Evolutionary conservation across 2,113 vertebrate genomes (phyloP).

Genomic region (Halichoeres trimaculatus): DNA sequence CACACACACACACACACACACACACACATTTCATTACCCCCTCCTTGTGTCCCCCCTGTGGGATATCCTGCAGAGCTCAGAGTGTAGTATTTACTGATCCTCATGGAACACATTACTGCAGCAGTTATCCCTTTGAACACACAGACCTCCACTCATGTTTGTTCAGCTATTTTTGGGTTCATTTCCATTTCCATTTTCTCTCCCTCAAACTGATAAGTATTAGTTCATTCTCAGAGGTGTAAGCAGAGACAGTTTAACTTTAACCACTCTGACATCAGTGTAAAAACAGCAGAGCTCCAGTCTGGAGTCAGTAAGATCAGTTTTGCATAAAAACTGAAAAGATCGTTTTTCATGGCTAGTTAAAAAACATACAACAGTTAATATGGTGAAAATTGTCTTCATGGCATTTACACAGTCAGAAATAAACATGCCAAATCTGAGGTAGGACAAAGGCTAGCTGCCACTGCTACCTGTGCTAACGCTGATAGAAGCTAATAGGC

Average conservation of each 20-base stretch:
- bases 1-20: conserved; percentile 24
- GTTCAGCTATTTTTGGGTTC: conserved; percentile 69
- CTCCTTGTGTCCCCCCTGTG: conserved; percentile 66
- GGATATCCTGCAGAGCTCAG: conserved; percentile 78
- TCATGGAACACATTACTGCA: conserved; percentile 74
- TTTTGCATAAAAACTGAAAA: no score
- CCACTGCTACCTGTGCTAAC: no score
- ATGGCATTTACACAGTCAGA: no score
- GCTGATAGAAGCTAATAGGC: no score
- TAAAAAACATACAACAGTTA: no score
- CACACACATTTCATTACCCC: conserved; percentile 45
- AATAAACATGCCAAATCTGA: no score
- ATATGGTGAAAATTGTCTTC: no score
- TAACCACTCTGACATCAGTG: not conserved
- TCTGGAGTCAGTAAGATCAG: not conserved
- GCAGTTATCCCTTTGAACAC: conserved; percentile 72
- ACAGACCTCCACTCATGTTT: conserved; percentile 62
- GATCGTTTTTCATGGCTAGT: no score
- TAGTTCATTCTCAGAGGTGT: conserved; percentile 19
- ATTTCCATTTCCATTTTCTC: conserved; percentile 60
- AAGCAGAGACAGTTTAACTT: conserved; percentile 24
- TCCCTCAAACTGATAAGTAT: conserved; percentile 38
- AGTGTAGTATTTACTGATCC: conserved; percentile 78
- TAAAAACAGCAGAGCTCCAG: not conserved
- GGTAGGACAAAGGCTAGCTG: no score